phyloP scores from a whole-genome alignment of 2,113 vertebrate genomes.

The Bucco capensis region DNA sequence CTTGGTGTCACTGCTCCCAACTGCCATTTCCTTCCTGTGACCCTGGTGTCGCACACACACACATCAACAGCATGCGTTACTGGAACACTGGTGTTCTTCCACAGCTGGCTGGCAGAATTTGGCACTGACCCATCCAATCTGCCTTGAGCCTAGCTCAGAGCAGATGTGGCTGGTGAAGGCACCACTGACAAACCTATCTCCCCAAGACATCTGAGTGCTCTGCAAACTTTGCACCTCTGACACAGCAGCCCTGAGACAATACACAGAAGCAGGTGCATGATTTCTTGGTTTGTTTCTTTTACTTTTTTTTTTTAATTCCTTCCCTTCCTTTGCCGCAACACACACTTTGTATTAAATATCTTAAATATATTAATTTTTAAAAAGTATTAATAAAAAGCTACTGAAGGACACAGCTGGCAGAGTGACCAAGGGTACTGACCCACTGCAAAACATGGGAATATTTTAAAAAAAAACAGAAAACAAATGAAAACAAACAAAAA shows the following conservation, averaged over 20 bases:
- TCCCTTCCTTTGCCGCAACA: conserved; percentile 11
- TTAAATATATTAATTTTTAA: conserved; percentile 84
- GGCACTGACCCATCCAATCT: background rate
- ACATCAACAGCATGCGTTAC: accelerated
- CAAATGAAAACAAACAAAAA: background rate
- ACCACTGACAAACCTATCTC: background rate
- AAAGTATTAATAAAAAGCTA: conserved; percentile 74
- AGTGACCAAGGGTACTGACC: background rate
- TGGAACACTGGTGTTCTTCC: background rate
- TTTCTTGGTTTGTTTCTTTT: background rate
- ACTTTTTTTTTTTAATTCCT: background rate
- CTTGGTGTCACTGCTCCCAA: background rate
- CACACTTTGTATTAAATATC: conserved; percentile 74
- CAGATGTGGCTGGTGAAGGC: background rate
- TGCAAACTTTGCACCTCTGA: background rate
- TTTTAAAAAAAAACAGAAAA: conserved; percentile 15
- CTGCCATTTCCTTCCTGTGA: background rate
- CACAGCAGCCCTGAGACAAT: background rate
- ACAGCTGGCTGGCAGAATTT: background rate
- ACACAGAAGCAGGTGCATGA: background rate
- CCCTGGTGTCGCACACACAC: background rate
- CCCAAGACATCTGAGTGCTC: accelerated
- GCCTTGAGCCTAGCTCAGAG: background rate
- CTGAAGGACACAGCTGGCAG: conserved; percentile 20
- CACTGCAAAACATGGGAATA: background rate